Conservation (phyloP, 2,113 vertebrate genomes). For the Echinops telfairi region DNA sequence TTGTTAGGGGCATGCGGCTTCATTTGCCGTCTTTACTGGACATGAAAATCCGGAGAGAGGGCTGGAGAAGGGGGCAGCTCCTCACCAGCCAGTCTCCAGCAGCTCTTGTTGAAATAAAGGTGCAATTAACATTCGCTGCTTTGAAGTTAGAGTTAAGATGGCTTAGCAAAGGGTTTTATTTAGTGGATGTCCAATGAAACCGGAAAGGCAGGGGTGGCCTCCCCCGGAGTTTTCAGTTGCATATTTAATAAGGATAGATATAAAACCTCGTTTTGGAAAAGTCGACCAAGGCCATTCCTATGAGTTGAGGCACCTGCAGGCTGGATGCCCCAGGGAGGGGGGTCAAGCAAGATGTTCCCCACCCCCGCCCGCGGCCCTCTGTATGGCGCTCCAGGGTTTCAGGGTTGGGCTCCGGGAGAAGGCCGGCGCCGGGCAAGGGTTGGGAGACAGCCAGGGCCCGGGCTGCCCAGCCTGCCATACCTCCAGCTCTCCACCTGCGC, state of each 20-base stretch:
- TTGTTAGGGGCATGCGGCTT: rapidly evolving
- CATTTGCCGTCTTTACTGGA: neutral
- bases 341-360: too few relatives aligned
- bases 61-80: neutral
- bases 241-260: too few relatives aligned
- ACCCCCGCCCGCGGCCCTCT: too few relatives aligned
- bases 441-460: rapidly evolving
- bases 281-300: neutral
- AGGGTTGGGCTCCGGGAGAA: neutral
- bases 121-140: conserved; percentile 46
- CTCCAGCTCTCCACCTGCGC: neutral
- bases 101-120: conserved; percentile 28
- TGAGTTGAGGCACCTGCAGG: neutral
- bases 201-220: neutral
- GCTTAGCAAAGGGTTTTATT: conserved; percentile 67
- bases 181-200: neutral
- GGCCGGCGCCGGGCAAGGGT: rapidly evolving
- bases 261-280: neutral
- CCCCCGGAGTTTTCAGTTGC: neutral
- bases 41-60: conserved; percentile 31
- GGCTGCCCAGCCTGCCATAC: rapidly evolving
- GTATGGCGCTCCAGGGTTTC: neutral
- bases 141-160: conserved; percentile 35
- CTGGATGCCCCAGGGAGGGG: too few relatives aligned
- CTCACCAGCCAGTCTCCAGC: rapidly evolving